Percentiles rank a stretch among this genome's conserved stretches.
phyloP scores from a whole-genome alignment of 2,113 vertebrate species.

The Donacobius atricapilla region DNA sequence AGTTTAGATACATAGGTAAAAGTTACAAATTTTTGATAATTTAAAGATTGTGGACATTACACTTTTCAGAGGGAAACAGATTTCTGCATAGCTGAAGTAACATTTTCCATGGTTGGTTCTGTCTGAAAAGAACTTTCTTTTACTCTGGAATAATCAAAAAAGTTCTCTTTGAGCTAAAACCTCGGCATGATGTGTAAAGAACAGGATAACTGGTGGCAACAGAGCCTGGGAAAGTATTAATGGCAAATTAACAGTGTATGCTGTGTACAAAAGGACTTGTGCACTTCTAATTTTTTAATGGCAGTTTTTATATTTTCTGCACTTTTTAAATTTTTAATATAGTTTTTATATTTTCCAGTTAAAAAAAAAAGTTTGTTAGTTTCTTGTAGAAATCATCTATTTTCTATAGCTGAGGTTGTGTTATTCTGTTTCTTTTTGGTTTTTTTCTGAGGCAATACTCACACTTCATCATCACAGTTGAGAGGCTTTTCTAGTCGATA shows the following conservation, averaged over 20 bases:
- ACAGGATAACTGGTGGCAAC: not conserved
- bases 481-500: constrained; percentile 88
- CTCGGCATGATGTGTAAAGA: not conserved
- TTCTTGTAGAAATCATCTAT: not conserved
- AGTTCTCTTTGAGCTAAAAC: not conserved
- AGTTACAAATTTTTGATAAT: not conserved
- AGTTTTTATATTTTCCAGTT: not conserved
- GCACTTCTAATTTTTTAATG: not conserved
- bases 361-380: not conserved
- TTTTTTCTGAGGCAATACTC: constrained; percentile 59
- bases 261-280: not conserved
- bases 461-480: constrained; percentile 90
- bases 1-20: not conserved
- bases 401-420: not conserved
- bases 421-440: fast-evolving
- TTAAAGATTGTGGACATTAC: not conserved
- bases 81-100: not conserved
- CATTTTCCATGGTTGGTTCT: not conserved
- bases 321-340: not conserved
- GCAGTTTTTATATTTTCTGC: not conserved
- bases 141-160: not conserved
- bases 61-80: not conserved
- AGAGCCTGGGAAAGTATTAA: not conserved
- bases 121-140: not conserved
- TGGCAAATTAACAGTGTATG: not conserved